These are phyloP conservation scores for Phyllotreta cruciferae DNA, from an alignment of 2,888 invertebrate species.

Conservation along the genomic window DNA sequence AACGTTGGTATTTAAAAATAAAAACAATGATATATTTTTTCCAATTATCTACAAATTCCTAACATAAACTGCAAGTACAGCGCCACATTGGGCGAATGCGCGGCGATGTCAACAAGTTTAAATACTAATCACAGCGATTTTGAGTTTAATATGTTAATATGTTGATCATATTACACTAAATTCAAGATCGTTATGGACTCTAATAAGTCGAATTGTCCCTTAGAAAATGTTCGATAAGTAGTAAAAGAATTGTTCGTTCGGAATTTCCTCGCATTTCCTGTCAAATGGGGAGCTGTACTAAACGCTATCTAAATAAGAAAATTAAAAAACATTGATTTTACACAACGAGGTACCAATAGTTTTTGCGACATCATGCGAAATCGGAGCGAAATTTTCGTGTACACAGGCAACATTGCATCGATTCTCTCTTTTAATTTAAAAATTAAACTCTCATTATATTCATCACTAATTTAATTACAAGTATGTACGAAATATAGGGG, in stretches of 20 bases:
- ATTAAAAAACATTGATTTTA: conserved; percentile 54
- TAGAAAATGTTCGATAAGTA: no score
- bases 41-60: conserved; percentile 56
- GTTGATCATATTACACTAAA: no score
- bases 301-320: conserved; percentile 53
- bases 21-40: conserved; percentile 57
- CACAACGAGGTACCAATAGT: conserved; percentile 53
- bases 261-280: conserved; percentile 40
- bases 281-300: conserved; percentile 26
- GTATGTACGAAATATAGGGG: conserved; percentile 49
- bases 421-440: conserved; percentile 45
- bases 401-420: conserved; percentile 54
- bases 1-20: conserved; percentile 50
- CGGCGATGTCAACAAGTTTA: no score
- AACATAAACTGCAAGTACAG: conserved; percentile 49
- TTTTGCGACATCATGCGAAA: conserved; percentile 50
- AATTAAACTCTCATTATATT: conserved; percentile 43
- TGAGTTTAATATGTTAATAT: no score
- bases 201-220: no score
- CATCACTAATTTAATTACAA: conserved; percentile 55
- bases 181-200: no score
- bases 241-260: conserved; percentile 20
- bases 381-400: conserved; percentile 54
- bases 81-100: no score
- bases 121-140: no score